Evolutionary conservation across 2,888 invertebrate genomes (phyloP).

Genomic region (Nemurella pictetii): DNA sequence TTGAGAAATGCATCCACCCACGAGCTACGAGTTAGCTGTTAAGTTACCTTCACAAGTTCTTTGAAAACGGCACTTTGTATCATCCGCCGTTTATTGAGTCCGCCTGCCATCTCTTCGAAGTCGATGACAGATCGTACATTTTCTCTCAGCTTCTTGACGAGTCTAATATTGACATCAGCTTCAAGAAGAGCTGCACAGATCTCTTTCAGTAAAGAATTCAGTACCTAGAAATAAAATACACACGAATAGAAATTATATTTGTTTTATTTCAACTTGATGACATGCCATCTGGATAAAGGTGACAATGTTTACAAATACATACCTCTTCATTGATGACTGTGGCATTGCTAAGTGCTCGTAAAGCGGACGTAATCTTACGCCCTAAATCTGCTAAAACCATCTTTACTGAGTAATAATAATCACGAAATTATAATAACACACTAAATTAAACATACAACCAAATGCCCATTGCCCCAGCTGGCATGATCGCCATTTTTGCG

Average conservation of each 20-base stretch:
- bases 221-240: constrained; percentile 65
- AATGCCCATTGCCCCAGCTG: constrained; percentile 3
- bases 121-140: constrained; percentile 98
- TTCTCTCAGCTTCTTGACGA: constrained; percentile 94
- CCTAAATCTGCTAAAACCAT: constrained; percentile 99
- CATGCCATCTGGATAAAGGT: constrained; percentile 3
- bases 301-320: constrained; percentile 46
- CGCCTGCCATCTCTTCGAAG: constrained; percentile 99
- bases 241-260: not conserved
- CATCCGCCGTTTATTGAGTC: constrained; percentile 96
- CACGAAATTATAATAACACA: constrained; percentile 7
- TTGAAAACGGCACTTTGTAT: constrained; percentile 99
- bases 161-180: constrained; percentile 94
- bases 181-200: constrained; percentile 96
- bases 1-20: too few species aligned
- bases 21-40: not conserved
- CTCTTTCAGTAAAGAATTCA: constrained; percentile 99
- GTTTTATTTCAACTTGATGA: not conserved
- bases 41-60: constrained; percentile 87
- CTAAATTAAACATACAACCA: constrained; percentile 7
- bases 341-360: constrained; percentile 96
- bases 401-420: constrained; percentile 43
- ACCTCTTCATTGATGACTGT: constrained; percentile 98
- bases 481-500: not conserved
- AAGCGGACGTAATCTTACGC: constrained; percentile 97